Evolutionary conservation across 2,797 vertebrate genomes (phyloP), one percentile per base, ranked within the genome.

Genomic region (Danio aesculapii): DNA sequence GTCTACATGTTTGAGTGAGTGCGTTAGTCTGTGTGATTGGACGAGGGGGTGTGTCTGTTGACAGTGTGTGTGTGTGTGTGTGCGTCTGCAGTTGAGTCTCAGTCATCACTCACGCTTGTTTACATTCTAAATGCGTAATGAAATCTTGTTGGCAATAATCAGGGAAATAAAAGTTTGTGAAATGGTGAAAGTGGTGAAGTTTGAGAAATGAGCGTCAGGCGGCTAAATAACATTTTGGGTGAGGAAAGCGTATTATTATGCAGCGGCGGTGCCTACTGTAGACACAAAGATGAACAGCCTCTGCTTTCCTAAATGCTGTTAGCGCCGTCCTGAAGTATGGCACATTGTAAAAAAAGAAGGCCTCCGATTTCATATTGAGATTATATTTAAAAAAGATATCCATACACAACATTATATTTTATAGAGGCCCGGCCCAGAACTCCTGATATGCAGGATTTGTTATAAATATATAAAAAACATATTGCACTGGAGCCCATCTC

Each of bases 111-210:
- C 97, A 97, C 95, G 93, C 95, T 97, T 98, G 97, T 99, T 99
- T 99, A 98, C 97, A 98, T 98, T 99, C 96, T 97, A 98, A 99
- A 99, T 98, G 96, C 95, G 95, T 98, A 99, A 99, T 99, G 97
- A 99, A 99, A 99, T 98, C 97, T 98, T 98, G 97, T 98, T 98
- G 97, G 96, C 97, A 97, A 98, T 98, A 99, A 98, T 99, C 96
- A 99, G 96, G 96, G 97, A 96, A 98, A 98, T 99, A 97, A 99
- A 99, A 98, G 97, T 99, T 99, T 98, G 96, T 96, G 96, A 93
- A 96, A 98, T 98, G 97, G 96, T 98, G 97, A 98, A 97, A 98
- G 96, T 97, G 96, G 97, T 97, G 97, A 98, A 98, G 97, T 99
- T 99, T 99, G 97, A 99, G 97, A 97, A 97, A 98, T 98, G 98